Evolutionary conservation across 35 echinoderm and acorn worm species (phyloP).

Genomic region (Ophiothrix spiculata): DNA sequence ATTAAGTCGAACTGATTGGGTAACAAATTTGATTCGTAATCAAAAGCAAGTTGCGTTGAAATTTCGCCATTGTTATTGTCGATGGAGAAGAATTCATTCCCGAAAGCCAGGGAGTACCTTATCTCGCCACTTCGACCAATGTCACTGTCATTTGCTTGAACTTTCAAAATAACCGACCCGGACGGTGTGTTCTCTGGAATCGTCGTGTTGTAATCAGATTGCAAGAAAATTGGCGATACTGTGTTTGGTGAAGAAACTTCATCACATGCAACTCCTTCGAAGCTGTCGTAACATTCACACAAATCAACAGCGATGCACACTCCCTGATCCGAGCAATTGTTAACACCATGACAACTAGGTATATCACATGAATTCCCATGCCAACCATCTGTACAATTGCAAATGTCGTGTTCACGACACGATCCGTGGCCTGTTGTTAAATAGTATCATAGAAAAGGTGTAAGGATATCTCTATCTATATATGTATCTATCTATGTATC

Average conservation of each 20-base stretch:
- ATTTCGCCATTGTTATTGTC: not conserved
- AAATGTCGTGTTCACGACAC: not conserved
- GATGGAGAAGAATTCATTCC: not conserved
- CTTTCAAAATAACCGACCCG: not conserved
- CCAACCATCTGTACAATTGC: not conserved
- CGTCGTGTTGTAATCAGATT: not conserved
- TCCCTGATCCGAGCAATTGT: not conserved
- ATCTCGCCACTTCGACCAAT: not conserved
- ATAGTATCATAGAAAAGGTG: not conserved
- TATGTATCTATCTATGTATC: not conserved
- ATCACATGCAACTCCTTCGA: not conserved
- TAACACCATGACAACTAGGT: not conserved
- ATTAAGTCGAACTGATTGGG: not conserved
- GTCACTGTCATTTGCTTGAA: not conserved
- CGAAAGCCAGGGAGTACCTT: not conserved
- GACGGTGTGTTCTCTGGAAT: not conserved
- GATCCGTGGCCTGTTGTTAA: not conserved
- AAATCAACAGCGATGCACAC: not conserved
- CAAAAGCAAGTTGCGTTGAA: not conserved
- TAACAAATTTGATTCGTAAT: not conserved
- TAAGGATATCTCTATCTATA: not conserved
- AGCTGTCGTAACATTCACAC: not conserved
- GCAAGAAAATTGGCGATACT: not conserved
- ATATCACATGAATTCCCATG: not conserved
- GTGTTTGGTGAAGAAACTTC: not conserved